Percentiles rank a stretch among this genome's conserved stretches.
phyloP scores from a whole-genome alignment of 2,797 vertebrate genomes.

The Cynodonichthys magdalenae region DNA sequence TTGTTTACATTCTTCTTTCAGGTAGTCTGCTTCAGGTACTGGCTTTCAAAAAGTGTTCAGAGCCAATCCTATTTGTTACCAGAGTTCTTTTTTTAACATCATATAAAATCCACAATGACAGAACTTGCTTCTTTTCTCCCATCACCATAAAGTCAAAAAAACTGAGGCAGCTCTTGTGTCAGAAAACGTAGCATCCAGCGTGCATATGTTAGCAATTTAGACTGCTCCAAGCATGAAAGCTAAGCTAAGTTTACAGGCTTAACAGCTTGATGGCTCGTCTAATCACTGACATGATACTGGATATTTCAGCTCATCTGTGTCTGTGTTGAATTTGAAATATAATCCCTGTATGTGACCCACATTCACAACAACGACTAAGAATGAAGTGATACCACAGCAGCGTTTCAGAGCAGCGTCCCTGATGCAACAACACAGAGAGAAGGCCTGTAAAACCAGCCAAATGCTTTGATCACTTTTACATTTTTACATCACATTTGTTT shows the following conservation, averaged over 20 bases:
- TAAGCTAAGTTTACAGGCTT: slow-evolving; percentile 15
- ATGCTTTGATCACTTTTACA: slow-evolving; percentile 27
- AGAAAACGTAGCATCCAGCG: neutral
- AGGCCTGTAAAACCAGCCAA: slow-evolving; percentile 23
- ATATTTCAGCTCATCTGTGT: slow-evolving; percentile 14
- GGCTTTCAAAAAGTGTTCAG: too few species aligned
- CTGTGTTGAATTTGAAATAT: slow-evolving; percentile 7
- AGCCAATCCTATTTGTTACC: too few species aligned
- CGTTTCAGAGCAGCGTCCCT: slow-evolving; percentile 13
- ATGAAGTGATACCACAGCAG: slow-evolving; percentile 8
- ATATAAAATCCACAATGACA: neutral
- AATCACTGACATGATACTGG: slow-evolving; percentile 6
- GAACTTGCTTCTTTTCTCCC: neutral
- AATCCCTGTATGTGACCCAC: slow-evolving; percentile 24
- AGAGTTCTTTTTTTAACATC: neutral
- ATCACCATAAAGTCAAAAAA: neutral
- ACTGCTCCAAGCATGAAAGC: neutral
- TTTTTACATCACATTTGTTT: slow-evolving; percentile 35
- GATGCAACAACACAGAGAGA: slow-evolving; percentile 29
- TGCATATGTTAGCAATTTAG: neutral
- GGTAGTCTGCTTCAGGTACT: too few species aligned
- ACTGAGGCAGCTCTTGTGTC: neutral
- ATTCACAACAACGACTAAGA: slow-evolving; percentile 16
- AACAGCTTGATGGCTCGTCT: neutral
- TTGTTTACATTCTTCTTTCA: neutral